Percentiles rank a stretch among this genome's conserved stretches.
Evolutionary conservation across 2,113 vertebrate genomes (phyloP).

Genomic region (Xenus cinereus): DNA sequence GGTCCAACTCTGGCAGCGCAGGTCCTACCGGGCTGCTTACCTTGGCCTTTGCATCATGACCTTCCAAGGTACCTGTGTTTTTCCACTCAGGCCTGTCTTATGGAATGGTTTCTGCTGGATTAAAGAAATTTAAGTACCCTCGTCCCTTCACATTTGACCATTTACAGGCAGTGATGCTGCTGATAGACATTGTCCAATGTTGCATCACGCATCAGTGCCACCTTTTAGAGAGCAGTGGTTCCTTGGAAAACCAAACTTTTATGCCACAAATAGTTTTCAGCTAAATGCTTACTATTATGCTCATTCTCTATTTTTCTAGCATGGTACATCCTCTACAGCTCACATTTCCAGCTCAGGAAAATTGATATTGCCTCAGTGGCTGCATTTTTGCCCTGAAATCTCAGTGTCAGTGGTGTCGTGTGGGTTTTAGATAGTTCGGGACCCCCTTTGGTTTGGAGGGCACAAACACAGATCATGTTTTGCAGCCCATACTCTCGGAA

Average conservation of each 20-base stretch:
- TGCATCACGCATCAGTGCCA: fast-evolving
- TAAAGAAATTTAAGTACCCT: not conserved
- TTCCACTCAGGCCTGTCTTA: not conserved
- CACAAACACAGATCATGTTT: not conserved
- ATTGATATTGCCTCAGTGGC: not conserved
- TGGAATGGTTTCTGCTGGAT: not conserved
- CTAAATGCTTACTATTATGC: not conserved
- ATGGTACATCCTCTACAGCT: not conserved
- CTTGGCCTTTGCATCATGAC: not conserved
- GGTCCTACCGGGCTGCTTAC: not conserved
- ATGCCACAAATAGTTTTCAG: not conserved
- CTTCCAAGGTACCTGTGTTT: fast-evolving
- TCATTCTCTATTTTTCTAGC: not conserved
- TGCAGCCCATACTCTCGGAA: not conserved
- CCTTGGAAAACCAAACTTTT: not conserved
- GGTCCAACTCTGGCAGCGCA: not conserved
- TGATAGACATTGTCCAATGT: not conserved
- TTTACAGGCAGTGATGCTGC: not conserved
- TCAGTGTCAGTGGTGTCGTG: fast-evolving
- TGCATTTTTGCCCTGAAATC: not conserved
- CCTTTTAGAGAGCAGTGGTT: not conserved
- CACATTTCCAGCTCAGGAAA: not conserved
- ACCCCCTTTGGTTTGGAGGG: not conserved
- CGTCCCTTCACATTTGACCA: not conserved
- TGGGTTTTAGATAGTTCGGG: not conserved